phyloP scores from a whole-genome alignment of 2,113 vertebrate species.

The Leptobrachium leishanense region DNA sequence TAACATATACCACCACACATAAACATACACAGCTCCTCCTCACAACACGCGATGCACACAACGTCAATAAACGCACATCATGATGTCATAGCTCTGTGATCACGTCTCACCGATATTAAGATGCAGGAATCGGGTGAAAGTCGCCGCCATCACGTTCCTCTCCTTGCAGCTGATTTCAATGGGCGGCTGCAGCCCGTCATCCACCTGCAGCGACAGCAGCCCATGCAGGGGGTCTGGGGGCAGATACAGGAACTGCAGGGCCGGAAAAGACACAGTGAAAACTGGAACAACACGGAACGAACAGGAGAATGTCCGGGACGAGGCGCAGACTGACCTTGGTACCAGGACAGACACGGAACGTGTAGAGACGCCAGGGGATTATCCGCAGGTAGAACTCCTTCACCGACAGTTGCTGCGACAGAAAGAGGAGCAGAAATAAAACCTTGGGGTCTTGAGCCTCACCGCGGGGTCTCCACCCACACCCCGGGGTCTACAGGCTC shows the following conservation, averaged over 20 bases:
- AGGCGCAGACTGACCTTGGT: slow-evolving; percentile 82
- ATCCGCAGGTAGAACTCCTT: slow-evolving; percentile 99
- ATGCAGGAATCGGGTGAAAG: slow-evolving; percentile 95
- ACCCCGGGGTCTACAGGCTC: no score
- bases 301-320: no score
- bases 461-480: no score
- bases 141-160: slow-evolving; percentile 96
- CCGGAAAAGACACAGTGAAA: no score
- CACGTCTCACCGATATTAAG: slow-evolving; percentile 89
- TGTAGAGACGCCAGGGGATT: slow-evolving; percentile 97
- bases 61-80: neutral
- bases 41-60: no score
- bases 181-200: slow-evolving; percentile 96
- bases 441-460: no score
- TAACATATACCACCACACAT: no score
- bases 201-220: slow-evolving; percentile 90
- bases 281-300: no score
- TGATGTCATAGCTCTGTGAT: no score
- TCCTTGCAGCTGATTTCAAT: slow-evolving; percentile 98
- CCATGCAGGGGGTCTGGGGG: slow-evolving; percentile 94
- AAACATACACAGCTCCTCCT: neutral
- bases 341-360: slow-evolving; percentile 95
- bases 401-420: slow-evolving; percentile 93
- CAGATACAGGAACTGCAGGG: slow-evolving; percentile 87
- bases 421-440: no score